Percentiles rank a stretch among this genome's conserved stretches.
Evolutionary conservation across 2,888 invertebrate species (phyloP).

Genomic region (Ormyrus nitidulus): DNA sequence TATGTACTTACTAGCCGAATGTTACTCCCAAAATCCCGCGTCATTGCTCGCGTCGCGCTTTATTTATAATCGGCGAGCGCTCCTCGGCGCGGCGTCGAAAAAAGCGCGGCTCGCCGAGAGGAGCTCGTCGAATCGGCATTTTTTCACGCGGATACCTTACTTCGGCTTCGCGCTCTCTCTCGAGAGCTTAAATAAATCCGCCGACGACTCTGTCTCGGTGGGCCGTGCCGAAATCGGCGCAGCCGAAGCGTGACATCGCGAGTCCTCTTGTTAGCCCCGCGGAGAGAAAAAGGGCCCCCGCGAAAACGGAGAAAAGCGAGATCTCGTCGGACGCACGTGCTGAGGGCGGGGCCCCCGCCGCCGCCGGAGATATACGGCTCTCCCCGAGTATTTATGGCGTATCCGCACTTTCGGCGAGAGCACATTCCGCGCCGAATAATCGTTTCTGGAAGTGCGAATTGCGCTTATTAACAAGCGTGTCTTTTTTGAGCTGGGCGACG

Average conservation of each 20-base stretch:
- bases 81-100: too few species aligned
- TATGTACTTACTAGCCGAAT: too few species aligned
- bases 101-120: too few species aligned
- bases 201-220: conserved; percentile 11
- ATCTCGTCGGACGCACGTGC: conserved; percentile 69
- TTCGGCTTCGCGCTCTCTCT: background rate
- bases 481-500: background rate
- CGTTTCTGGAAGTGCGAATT: conserved; percentile 73
- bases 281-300: background rate
- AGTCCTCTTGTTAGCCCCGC: background rate
- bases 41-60: too few species aligned
- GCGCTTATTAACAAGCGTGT: conserved; percentile 66
- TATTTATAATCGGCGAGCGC: too few species aligned
- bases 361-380: conserved; percentile 74
- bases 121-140: too few species aligned
- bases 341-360: conserved; percentile 65
- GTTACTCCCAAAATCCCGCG: too few species aligned
- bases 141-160: too few species aligned
- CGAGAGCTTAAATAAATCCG: conserved; percentile 17
- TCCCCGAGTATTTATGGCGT: conserved; percentile 74
- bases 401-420: conserved; percentile 69
- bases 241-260: conserved; percentile 22
- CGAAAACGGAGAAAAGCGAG: conserved; percentile 45
- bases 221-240: background rate
- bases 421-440: conserved; percentile 67